Evolutionary conservation across 2,888 invertebrate species (phyloP).

Genomic region (Acleris literana): DNA sequence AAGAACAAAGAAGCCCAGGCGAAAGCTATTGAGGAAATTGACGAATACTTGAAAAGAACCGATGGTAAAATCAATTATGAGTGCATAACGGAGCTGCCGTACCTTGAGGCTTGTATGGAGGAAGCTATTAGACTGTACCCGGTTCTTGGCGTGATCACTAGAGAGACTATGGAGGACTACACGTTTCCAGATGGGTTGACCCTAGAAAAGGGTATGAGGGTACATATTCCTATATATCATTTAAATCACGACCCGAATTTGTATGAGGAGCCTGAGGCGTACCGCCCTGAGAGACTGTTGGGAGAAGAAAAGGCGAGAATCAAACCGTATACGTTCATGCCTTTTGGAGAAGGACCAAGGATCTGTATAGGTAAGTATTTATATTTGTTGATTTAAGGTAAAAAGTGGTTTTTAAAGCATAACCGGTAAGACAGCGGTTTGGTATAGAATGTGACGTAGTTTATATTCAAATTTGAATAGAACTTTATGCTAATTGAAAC

Average conservation of each 20-base stretch:
- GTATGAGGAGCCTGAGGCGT: slow-evolving; percentile 38
- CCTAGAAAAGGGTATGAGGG: slow-evolving; percentile 34
- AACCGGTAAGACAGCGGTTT: no score
- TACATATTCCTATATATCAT: slow-evolving; percentile 39
- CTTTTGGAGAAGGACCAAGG: slow-evolving; percentile 42
- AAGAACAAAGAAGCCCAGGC: slow-evolving; percentile 37
- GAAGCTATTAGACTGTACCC: slow-evolving; percentile 39
- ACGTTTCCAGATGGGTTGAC: slow-evolving; percentile 34
- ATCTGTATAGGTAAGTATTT: slow-evolving; percentile 39
- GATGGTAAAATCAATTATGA: slow-evolving; percentile 35
- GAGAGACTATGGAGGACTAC: slow-evolving; percentile 34
- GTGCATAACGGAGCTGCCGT: slow-evolving; percentile 33
- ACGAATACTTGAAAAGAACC: slow-evolving; percentile 28
- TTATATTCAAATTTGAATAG: no score
- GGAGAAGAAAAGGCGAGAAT: slow-evolving; percentile 33
- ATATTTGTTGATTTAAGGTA: no score
- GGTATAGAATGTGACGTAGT: no score
- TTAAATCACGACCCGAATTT: slow-evolving; percentile 39
- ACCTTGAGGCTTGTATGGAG: slow-evolving; percentile 36
- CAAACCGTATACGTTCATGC: slow-evolving; percentile 39
- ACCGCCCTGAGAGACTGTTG: slow-evolving; percentile 39
- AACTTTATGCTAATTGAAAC: no score
- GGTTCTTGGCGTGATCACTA: slow-evolving; percentile 25
- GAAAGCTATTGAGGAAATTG: slow-evolving; percentile 33
- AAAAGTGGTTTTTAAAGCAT: no score